phyloP scores from a whole-genome alignment of 1,140 invertebrate genomes.

The Drosophila ohnishii region DNA sequence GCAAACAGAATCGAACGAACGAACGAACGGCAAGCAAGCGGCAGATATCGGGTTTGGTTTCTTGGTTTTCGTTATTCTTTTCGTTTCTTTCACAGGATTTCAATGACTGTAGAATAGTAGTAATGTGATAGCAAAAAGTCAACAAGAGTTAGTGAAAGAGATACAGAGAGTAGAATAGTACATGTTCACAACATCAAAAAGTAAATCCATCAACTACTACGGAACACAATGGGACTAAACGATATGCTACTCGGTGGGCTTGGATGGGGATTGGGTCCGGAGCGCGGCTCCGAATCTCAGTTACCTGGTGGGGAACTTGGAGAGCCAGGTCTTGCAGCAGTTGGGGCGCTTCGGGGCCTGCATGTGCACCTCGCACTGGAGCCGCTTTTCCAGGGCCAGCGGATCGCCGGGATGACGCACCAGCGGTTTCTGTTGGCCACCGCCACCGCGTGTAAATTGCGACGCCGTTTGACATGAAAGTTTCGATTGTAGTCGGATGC shows the following conservation, averaged over 20 bases:
- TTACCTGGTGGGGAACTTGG: conserved; percentile 90
- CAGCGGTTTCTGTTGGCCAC: conserved; percentile 90
- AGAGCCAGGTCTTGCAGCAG: conserved; percentile 96
- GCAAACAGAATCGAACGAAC: conserved; percentile 65
- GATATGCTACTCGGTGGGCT: conserved; percentile 31
- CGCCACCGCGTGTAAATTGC: conserved; percentile 70
- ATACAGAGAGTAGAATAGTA: conserved; percentile 63
- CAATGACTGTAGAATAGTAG: conserved; percentile 43
- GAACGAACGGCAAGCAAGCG: conserved; percentile 72
- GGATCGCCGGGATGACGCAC: conserved; percentile 90
- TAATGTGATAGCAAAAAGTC: conserved; percentile 62
- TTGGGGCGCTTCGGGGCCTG: conserved; percentile 88
- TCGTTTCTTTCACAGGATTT: conserved; percentile 50
- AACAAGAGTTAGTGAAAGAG: conserved; percentile 67
- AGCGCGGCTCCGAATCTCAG: conserved; percentile 20
- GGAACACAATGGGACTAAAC: conserved; percentile 54
- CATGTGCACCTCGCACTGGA: conserved; percentile 93
- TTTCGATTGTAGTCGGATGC: conserved; percentile 34
- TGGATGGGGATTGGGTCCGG: conserved; percentile 11
- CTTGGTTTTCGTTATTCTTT: conserved; percentile 34
- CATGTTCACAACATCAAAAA: conserved; percentile 83
- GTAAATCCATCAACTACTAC: conserved; percentile 82
- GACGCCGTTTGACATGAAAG: conserved; percentile 79
- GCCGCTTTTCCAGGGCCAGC: conserved; percentile 90
- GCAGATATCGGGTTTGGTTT: conserved; percentile 67